A percentile compares a stretch with the other conserved stretches of the same genome.
Evolutionary conservation across 2,888 invertebrate genomes (phyloP).

Genomic region (Elgonia sp.): DNA sequence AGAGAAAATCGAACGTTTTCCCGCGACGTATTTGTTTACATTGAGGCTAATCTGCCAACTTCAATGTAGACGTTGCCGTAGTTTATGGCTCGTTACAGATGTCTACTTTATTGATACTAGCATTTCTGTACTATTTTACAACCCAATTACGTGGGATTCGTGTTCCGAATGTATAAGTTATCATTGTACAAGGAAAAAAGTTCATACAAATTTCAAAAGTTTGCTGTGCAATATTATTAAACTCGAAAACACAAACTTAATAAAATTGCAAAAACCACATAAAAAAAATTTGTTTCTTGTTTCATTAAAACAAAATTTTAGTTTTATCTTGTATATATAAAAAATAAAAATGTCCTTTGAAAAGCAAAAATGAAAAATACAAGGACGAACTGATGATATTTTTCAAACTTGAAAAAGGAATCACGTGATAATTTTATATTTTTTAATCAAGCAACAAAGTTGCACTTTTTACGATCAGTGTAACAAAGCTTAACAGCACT

Average conservation of each 20-base stretch:
- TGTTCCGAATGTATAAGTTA: conserved; percentile 38
- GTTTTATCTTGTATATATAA: too few relatives aligned
- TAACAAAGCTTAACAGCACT: conserved; percentile 24
- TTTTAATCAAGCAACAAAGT: conserved; percentile 8
- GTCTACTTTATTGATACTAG: conserved; percentile 56
- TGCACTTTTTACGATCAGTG: conserved; percentile 3
- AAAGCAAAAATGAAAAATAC: too few relatives aligned
- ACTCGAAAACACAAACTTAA: too few relatives aligned
- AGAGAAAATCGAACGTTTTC: conserved; percentile 68
- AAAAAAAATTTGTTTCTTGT: too few relatives aligned
- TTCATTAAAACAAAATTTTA: too few relatives aligned
- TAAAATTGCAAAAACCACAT: too few relatives aligned
- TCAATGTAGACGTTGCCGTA: conserved; percentile 64
- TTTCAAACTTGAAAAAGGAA: too few relatives aligned
- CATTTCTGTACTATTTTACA: conserved; percentile 58
- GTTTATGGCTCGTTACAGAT: conserved; percentile 69
- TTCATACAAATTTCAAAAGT: not conserved
- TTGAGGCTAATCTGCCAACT: conserved; percentile 60
- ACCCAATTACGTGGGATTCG: conserved; percentile 54
- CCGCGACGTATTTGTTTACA: conserved; percentile 66
- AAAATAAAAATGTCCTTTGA: too few relatives aligned
- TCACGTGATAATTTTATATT: too few relatives aligned
- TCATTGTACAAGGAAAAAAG: not conserved
- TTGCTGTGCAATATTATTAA: not conserved
- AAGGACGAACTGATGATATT: too few relatives aligned